Evolutionary conservation across 1,140 invertebrate genomes (phyloP), one percentile per base, ranked within the genome.

Genomic region (Ceratosolen fusciceps): DNA sequence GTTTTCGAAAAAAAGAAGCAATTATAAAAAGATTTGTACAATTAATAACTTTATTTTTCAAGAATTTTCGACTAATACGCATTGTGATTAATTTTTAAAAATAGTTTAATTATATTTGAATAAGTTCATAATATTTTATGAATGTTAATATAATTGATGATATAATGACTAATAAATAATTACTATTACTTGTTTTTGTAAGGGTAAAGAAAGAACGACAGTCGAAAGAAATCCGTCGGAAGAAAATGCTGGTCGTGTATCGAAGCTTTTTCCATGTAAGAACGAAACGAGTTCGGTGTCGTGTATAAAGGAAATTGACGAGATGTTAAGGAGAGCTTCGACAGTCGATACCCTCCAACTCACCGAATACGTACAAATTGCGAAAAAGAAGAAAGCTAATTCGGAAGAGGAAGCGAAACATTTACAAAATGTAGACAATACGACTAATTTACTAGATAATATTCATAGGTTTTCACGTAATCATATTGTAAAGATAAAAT

Each of bases 401-500:
- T 58, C 77, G 19, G 76, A 68, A n/a, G 74, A 82, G 14, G 74
- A 73, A 9, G 0, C 54, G 14, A 79, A 81, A 26, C 82, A 47
- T 62, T 14, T 52, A 39, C 39, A 72, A 16, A 70, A 34, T 19
- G 16, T 29, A 19, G 71, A 68, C 10, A 80, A 77, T 29, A 77
- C 77, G 34, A 88, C 82, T n/a, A n/a, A n/a, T n/a, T 52, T 85
- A 39, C 16, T 89, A 5, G 87, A 89, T 24, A 87, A 86, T 81
- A 83, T 90, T 74, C 85, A 86, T 39, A 87, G 84, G 80, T 88
- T 86, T 82, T 88, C 87, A 39, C 86, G 83, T 68, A 85, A 87
- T 67, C 87, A 90, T 80, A 85, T 87, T n/a, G 71, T 90, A 80
- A 86, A 86, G 81, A 88, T 90, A 79, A 86, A 83, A 39, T 58